phyloP scores from a whole-genome alignment of 2,888 invertebrate genomes.

The Calameuta pallipes region DNA sequence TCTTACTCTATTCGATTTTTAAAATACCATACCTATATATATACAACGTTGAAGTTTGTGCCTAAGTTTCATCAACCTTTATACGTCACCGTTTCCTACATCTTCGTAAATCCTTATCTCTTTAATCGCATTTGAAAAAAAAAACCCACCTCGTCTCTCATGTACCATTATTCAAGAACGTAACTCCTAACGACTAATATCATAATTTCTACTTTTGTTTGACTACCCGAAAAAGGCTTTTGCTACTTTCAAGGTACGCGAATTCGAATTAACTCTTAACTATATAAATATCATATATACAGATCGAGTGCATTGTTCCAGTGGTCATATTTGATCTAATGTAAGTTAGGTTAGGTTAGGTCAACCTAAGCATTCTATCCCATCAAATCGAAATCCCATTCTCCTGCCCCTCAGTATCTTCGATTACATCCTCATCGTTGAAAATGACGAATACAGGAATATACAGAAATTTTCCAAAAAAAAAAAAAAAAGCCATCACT shows the following conservation, averaged over 20 bases:
- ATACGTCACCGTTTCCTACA: no score
- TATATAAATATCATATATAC: slow-evolving; percentile 12
- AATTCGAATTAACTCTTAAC: slow-evolving; percentile 30
- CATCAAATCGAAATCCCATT: background rate
- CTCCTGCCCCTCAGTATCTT: background rate
- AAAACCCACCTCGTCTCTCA: no score
- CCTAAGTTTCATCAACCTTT: background rate
- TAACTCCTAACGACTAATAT: background rate
- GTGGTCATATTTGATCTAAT: no score
- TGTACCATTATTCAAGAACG: no score
- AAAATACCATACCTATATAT: slow-evolving; percentile 23
- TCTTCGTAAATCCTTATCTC: no score
- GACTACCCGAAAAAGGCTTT: slow-evolving; percentile 41
- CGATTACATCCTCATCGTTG: no score
- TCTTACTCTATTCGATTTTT: background rate
- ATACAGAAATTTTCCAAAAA: no score
- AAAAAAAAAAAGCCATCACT: no score
- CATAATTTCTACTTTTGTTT: background rate
- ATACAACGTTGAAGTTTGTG: slow-evolving; percentile 18
- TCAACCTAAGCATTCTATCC: no score
- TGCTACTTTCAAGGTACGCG: slow-evolving; percentile 56
- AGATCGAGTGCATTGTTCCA: slow-evolving; percentile 11
- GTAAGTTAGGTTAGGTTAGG: no score
- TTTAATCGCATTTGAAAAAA: no score
- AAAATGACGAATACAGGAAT: no score